Base-by-base conservation (phyloP, 2,888 invertebrate genomes). In the Dynastes maya region DNA sequence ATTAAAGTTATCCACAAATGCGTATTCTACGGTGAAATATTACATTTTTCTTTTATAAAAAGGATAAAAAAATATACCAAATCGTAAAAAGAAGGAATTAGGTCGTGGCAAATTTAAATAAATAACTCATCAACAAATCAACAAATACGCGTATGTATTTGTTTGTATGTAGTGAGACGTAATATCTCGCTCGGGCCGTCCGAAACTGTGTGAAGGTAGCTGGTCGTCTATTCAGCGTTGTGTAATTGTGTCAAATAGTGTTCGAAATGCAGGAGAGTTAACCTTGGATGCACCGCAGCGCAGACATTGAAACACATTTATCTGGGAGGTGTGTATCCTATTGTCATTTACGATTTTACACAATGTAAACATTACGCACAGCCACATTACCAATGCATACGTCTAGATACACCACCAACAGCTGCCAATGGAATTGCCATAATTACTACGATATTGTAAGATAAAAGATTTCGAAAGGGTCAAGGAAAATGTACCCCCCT, bases 201-300 rank as follows among this genome's bases (percentile, higher is more conserved):
- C 63, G 63, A 78, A 78, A 78, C 71, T 61, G 78, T 71, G 77
- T 77, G 70, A 77, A 77, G 78, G 78, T 72, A 64, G 45, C 61
- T 40, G 45, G 61, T 11, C 27, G 72, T 74, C 61, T 74, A 74
- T 78, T 58, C 37, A 16, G 40, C 65, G 67, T 85, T 85, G 83
- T 84, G 84, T 82, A 85, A 85, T 80, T 85, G 80, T 84, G 85
- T 85, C 85, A 85, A 82, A 79, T 80, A 82, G 84, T 74, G 61
- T 74, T 74, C 84, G 83, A 84, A 84, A 82, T 86, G 85, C 84
- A 84, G 82, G 83, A 74, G 84, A 61, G 40, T 61, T 45, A 74
- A 83, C 86, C 86, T 85, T 85, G 84, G 80, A 82, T 83, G 82
- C 83, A 83, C 80, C 82, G 72, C 27, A 16, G 72, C 27, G 16